Evolutionary conservation across 92 coral and sea anemone species (phyloP).

Genomic region (Epizoanthus rinbou): DNA sequence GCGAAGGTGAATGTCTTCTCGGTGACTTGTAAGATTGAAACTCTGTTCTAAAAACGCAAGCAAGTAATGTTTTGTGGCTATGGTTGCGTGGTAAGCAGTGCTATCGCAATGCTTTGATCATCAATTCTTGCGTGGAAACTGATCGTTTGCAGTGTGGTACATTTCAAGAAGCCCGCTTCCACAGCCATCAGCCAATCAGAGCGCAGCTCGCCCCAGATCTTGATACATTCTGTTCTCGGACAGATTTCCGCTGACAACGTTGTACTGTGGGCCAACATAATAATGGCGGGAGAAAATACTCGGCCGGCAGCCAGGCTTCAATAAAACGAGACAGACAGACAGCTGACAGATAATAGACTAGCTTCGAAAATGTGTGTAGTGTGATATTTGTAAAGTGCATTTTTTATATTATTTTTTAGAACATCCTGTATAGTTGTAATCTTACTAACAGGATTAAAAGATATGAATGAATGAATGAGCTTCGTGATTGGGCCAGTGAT

Average conservation of each 20-base stretch:
- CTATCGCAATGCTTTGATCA: constrained; percentile 48
- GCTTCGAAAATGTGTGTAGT: too few relatives aligned
- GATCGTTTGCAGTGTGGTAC: constrained; percentile 82
- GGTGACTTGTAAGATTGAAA: neutral
- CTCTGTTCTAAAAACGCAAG: constrained; percentile 28
- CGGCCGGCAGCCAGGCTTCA: too few relatives aligned
- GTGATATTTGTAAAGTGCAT: too few relatives aligned
- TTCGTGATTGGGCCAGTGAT: too few relatives aligned
- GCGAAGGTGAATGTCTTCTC: neutral
- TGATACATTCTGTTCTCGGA: constrained; percentile 37
- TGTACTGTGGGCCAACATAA: too few relatives aligned
- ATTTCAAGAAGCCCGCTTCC: constrained; percentile 95
- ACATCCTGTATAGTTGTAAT: too few relatives aligned
- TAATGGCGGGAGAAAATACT: too few relatives aligned
- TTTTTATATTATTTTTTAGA: too few relatives aligned
- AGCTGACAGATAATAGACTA: too few relatives aligned
- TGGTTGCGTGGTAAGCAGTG: constrained; percentile 42
- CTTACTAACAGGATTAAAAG: too few relatives aligned
- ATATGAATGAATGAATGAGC: too few relatives aligned
- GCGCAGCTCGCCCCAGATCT: constrained; percentile 55
- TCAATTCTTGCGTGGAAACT: constrained; percentile 65
- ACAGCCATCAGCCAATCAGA: constrained; percentile 79
- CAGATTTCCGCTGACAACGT: constrained; percentile 49
- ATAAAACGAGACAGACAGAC: too few relatives aligned
- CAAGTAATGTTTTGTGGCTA: neutral